These are phyloP conservation scores for Trichonephila clavata DNA, from an alignment of 1,140 invertebrate genomes.

Conservation along the genomic window DNA sequence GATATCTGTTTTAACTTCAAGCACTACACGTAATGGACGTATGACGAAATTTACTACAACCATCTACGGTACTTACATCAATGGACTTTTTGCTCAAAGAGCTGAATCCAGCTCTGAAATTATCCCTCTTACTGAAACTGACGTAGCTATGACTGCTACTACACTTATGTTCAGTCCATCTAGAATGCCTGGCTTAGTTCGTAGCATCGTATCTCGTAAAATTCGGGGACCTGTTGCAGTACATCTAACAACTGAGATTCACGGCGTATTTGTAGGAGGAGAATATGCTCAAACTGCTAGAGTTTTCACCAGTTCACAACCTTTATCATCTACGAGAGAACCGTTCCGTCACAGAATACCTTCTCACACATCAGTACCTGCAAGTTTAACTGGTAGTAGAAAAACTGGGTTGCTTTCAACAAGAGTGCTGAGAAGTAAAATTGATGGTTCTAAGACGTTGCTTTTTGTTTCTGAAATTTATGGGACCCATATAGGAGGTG, in stretches of 20 bases:
- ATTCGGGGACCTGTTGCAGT: constrained; percentile 81
- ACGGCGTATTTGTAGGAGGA: constrained; percentile 92
- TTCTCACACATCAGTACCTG: background rate
- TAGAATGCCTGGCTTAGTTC: constrained; percentile 49
- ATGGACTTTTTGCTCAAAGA: constrained; percentile 83
- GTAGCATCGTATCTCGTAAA: constrained; percentile 86
- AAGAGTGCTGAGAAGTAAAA: constrained; percentile 78
- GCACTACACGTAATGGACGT: constrained; percentile 79
- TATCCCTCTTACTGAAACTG: constrained; percentile 55
- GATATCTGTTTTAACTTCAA: constrained; percentile 79
- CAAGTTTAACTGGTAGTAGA: constrained; percentile 26
- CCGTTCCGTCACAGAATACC: constrained; percentile 9
- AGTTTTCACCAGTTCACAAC: constrained; percentile 69
- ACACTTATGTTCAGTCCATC: constrained; percentile 45
- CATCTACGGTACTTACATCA: constrained; percentile 81
- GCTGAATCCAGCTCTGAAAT: constrained; percentile 77
- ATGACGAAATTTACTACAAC: constrained; percentile 80
- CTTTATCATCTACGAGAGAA: constrained; percentile 65
- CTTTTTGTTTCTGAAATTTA: constrained; percentile 80
- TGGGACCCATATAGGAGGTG: constrained; percentile 81
- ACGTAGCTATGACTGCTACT: background rate
- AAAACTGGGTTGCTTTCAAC: constrained; percentile 81
- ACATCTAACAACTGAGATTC: constrained; percentile 87
- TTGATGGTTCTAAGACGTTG: constrained; percentile 80
- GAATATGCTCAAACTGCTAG: constrained; percentile 89